Percentiles rank a stretch among this genome's conserved stretches.
phyloP scores from a whole-genome alignment of 2,113 vertebrate species.

The Epinephelus fuscoguttatus region DNA sequence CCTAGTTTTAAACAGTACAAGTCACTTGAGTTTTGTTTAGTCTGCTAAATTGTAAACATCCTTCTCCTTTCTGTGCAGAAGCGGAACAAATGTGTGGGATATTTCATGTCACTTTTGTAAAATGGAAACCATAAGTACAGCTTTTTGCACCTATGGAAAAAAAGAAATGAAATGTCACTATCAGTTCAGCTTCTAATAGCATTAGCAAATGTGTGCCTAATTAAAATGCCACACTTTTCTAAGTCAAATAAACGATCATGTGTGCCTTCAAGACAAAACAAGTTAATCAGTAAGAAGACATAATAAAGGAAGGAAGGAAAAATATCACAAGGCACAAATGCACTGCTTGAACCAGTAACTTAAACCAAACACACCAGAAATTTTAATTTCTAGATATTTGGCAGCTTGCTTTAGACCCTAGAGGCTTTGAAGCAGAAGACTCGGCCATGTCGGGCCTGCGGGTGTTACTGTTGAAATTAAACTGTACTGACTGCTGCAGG shows the following conservation, averaged over 20 bases:
- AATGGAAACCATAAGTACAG: background rate
- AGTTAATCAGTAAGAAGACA: no score
- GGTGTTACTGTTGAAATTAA: background rate
- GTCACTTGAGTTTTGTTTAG: background rate
- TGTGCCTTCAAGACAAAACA: no score
- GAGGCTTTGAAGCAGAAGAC: background rate
- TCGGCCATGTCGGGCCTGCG: no score
- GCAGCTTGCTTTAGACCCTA: background rate
- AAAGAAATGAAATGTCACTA: no score
- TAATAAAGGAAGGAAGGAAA: no score
- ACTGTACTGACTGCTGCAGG: background rate
- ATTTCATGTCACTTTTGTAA: background rate
- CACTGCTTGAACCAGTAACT: background rate
- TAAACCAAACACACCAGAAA: background rate
- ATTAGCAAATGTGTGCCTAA: no score
- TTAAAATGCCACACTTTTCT: no score
- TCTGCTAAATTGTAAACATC: background rate
- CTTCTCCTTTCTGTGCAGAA: conserved; percentile 43
- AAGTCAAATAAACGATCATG: no score
- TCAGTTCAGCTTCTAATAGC: no score
- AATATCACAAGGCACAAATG: no score
- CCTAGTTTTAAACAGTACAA: background rate
- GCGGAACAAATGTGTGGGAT: background rate
- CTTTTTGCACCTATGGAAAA: no score
- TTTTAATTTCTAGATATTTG: background rate